A percentile compares a stretch with the other conserved stretches of the same genome.
These are phyloP conservation scores for Cantharis flavilabris DNA, from an alignment of 2,888 invertebrate species.

Conservation along the genomic window DNA sequence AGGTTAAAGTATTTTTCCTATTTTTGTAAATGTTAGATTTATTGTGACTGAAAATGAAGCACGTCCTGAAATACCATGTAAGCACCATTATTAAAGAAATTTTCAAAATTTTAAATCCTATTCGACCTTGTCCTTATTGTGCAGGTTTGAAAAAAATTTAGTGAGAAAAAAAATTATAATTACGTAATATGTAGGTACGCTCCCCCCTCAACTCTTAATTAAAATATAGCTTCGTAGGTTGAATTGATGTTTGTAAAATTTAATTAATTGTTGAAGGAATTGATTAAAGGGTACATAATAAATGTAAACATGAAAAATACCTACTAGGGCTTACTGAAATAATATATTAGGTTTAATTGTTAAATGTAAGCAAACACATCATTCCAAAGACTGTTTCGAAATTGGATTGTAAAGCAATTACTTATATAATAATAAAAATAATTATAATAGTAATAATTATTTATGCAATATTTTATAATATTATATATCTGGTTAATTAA, in stretches of 20 bases:
- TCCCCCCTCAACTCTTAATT: neutral
- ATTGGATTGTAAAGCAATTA: conserved; percentile 38
- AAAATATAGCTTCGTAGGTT: conserved; percentile 14
- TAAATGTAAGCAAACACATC: conserved; percentile 37
- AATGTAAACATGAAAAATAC: conserved; percentile 17
- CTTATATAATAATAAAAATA: conserved; percentile 1
- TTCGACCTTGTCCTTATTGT: neutral
- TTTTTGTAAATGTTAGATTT: conserved; percentile 46
- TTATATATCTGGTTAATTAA: neutral
- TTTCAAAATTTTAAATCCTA: neutral
- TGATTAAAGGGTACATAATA: conserved; percentile 28
- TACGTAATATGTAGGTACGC: neutral
- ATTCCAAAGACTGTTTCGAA: conserved; percentile 46
- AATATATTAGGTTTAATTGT: conserved; percentile 24
- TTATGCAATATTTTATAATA: neutral
- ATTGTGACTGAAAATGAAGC: conserved; percentile 42
- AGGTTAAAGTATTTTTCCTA: conserved; percentile 36
- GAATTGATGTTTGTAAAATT: conserved; percentile 18
- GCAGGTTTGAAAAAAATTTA: neutral
- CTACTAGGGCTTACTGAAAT: conserved; percentile 19
- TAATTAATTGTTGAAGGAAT: conserved; percentile 27
- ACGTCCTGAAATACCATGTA: conserved; percentile 44
- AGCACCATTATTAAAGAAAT: conserved; percentile 33
- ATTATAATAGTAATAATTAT: conserved; percentile 6
- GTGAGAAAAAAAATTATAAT: neutral